These are phyloP conservation scores for Meiosimyza platycephala DNA, from an alignment of 2,888 invertebrate species.

Conservation along the genomic window DNA sequence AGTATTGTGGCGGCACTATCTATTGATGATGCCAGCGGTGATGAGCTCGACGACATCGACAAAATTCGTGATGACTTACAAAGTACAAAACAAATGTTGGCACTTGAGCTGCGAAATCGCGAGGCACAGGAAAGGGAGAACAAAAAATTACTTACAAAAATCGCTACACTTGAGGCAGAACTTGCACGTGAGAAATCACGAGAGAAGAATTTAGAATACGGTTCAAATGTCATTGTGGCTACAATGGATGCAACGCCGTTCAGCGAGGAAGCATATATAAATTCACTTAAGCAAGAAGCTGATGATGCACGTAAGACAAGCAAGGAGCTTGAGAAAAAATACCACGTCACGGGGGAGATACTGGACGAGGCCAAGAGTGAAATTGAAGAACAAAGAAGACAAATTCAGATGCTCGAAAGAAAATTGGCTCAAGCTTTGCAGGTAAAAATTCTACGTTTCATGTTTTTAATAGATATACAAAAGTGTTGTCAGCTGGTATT, in stretches of 20 bases:
- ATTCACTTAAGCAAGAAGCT: constrained; percentile 78
- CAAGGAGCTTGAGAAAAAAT: constrained; percentile 84
- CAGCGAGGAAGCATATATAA: constrained; percentile 75
- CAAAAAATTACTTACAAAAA: constrained; percentile 81
- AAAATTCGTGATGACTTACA: constrained; percentile 90
- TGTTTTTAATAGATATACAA: neutral
- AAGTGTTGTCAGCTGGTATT: constrained; percentile 16
- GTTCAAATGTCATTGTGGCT: constrained; percentile 61
- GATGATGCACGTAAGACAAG: constrained; percentile 82
- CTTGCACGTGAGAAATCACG: constrained; percentile 75
- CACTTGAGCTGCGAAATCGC: constrained; percentile 86
- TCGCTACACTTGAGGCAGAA: constrained; percentile 85
- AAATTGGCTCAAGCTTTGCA: constrained; percentile 77
- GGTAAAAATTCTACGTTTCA: constrained; percentile 62
- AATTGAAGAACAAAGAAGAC: constrained; percentile 82
- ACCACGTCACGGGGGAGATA: constrained; percentile 79
- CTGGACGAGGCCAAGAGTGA: constrained; percentile 80
- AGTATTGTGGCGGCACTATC: constrained; percentile 55
- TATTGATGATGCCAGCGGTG: constrained; percentile 77
- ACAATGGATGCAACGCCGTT: constrained; percentile 61
- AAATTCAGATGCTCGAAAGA: constrained; percentile 81
- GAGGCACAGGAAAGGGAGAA: constrained; percentile 88
- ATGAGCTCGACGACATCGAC: constrained; percentile 92
- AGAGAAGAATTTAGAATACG: constrained; percentile 61
- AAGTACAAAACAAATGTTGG: constrained; percentile 90